Conservation (phyloP, 2,888 invertebrate species). For the Epiblema foenella region DNA sequence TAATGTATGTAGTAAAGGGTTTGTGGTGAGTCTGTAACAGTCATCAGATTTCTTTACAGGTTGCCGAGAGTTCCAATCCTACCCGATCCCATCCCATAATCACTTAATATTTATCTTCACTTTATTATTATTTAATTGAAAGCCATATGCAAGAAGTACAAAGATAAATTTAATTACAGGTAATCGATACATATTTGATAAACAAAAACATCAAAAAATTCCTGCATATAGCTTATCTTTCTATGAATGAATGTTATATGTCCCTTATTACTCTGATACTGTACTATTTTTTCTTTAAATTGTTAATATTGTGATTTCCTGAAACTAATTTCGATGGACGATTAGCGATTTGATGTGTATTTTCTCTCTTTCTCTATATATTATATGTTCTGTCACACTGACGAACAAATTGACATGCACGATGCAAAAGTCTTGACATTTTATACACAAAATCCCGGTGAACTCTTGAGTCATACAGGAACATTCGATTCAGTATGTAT, state of each 20-base stretch:
- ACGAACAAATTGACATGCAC: conserved; percentile 59
- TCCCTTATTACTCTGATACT: conserved; percentile 45
- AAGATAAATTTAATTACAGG: neutral
- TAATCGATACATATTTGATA: too few relatives aligned
- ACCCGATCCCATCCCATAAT: conserved; percentile 48
- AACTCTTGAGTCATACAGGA: neutral
- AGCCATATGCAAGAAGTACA: conserved; percentile 43
- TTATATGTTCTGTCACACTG: conserved; percentile 59
- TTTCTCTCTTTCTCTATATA: conserved; percentile 49
- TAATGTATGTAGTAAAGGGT: conserved; percentile 38
- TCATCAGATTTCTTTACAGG: conserved; percentile 64
- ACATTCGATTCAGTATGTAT: neutral
- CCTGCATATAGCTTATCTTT: conserved; percentile 33
- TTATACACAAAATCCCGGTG: conserved; percentile 15
- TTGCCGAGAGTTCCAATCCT: conserved; percentile 61
- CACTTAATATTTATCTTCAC: conserved; percentile 48
- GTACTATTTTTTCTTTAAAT: conserved; percentile 39
- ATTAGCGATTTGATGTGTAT: conserved; percentile 61
- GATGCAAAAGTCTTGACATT: conserved; percentile 45
- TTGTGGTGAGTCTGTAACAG: conserved; percentile 58
- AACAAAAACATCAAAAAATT: conserved; percentile 4
- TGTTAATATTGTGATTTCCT: conserved; percentile 36
- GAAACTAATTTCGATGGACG: conserved; percentile 48
- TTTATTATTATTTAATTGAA: conserved; percentile 48
- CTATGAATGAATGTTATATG: conserved; percentile 47